A percentile compares a stretch with the other conserved stretches of the same genome.
Conservation (phyloP, 2,888 invertebrate genomes). For the Drosophila merina region DNA sequence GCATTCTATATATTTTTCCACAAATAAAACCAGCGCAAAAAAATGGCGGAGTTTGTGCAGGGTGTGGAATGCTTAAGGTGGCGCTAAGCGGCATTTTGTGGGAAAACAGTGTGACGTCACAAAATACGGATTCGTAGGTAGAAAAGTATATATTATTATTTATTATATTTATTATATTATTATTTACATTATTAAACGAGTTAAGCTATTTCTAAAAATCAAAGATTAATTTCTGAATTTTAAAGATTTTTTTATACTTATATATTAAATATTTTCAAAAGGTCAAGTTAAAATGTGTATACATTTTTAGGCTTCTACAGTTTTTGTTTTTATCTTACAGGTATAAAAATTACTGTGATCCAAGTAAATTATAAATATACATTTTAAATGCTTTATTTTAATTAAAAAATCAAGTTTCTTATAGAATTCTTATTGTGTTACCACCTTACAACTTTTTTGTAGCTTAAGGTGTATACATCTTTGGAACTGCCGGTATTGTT, state of each 20-base stretch:
- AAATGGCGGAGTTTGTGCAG: conserved; percentile 66
- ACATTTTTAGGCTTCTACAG: no score
- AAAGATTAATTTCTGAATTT: neutral
- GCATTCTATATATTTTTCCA: conserved; percentile 46
- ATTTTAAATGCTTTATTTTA: no score
- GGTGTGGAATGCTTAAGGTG: conserved; percentile 11
- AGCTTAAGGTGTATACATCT: neutral
- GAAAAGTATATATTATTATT: no score
- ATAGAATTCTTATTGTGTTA: neutral
- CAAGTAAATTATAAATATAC: no score
- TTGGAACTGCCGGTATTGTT: neutral
- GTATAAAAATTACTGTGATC: no score
- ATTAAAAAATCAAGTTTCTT: neutral
- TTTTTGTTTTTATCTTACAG: no score
- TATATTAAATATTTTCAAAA: neutral
- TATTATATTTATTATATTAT: no score
- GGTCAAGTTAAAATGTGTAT: no score
- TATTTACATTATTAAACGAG: no score
- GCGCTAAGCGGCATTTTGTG: conserved; percentile 7
- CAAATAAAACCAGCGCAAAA: conserved; percentile 53
- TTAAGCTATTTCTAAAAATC: neutral
- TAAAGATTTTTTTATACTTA: neutral
- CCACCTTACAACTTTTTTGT: neutral
- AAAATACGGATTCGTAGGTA: no score
- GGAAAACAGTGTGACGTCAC: conserved; percentile 7